phyloP scores from a whole-genome alignment of 92 coral and sea anemone genomes.

The Bergia puertoricense region DNA sequence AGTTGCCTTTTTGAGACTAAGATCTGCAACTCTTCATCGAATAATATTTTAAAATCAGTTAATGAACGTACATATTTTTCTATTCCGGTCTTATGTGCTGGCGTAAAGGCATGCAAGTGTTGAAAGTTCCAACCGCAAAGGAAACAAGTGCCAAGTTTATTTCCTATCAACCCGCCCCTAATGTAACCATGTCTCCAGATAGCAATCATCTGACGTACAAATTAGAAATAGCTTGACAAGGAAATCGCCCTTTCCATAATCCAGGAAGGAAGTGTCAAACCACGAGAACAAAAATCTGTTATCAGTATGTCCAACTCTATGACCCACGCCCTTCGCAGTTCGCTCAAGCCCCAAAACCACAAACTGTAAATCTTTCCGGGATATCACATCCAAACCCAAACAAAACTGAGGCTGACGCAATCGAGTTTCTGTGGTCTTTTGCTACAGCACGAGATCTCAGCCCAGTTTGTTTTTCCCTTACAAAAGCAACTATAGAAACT shows the following conservation, averaged over 20 bases:
- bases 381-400: neutral
- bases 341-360: conserved; percentile 2
- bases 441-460: conserved; percentile 23
- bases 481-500: neutral
- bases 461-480: neutral
- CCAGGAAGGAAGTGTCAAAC: conserved; percentile 20
- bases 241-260: conserved; percentile 12
- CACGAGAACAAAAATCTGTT: neutral
- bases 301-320: neutral
- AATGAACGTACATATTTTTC: neutral
- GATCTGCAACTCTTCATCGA: no score
- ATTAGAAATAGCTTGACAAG: conserved; percentile 12
- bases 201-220: neutral
- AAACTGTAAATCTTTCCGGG: conserved; percentile 34
- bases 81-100: conserved; percentile 3
- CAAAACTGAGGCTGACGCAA: conserved; percentile 10
- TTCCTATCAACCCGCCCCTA: conserved; percentile 1
- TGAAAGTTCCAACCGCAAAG: conserved; percentile 23
- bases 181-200: neutral
- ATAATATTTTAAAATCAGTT: no score
- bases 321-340: neutral
- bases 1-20: no score
- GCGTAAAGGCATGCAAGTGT: neutral
- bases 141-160: conserved; percentile 8
- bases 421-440: neutral